Conservation (phyloP, 1,140 invertebrate genomes). For the Halyomorpha halys region DNA sequence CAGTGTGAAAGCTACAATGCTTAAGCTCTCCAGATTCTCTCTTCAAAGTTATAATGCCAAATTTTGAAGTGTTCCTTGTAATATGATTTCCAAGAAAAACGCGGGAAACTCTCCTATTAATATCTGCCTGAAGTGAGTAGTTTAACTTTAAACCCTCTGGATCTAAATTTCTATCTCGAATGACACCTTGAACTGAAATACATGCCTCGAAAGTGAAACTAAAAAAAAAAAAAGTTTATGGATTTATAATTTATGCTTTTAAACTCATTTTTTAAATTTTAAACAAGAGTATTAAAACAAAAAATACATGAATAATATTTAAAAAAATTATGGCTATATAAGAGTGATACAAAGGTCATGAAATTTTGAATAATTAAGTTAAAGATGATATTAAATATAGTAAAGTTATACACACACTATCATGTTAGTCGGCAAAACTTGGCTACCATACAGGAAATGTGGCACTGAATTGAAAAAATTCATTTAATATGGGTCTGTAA, state of each 20-base stretch:
- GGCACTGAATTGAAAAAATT: too few relatives aligned
- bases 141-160: constrained; percentile 44
- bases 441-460: too few relatives aligned
- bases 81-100: constrained; percentile 51
- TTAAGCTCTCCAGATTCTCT: constrained; percentile 32
- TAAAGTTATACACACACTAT: too few relatives aligned
- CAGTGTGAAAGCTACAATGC: constrained; percentile 60
- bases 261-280: too few relatives aligned
- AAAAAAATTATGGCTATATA: too few relatives aligned
- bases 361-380: too few relatives aligned
- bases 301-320: too few relatives aligned
- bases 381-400: too few relatives aligned
- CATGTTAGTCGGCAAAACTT: too few relatives aligned
- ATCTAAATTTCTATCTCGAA: constrained; percentile 3
- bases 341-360: too few relatives aligned
- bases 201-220: constrained; percentile 81
- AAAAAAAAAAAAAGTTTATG: constrained; percentile 30
- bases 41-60: constrained; percentile 33
- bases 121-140: constrained; percentile 76
- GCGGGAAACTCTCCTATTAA: constrained; percentile 69
- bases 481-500: too few relatives aligned
- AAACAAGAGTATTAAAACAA: too few relatives aligned
- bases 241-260: background rate
- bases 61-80: constrained; percentile 31
- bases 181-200: constrained; percentile 48